Base-by-base conservation (phyloP, 2,888 invertebrate genomes). In the Tetragonula carbonaria region DNA sequence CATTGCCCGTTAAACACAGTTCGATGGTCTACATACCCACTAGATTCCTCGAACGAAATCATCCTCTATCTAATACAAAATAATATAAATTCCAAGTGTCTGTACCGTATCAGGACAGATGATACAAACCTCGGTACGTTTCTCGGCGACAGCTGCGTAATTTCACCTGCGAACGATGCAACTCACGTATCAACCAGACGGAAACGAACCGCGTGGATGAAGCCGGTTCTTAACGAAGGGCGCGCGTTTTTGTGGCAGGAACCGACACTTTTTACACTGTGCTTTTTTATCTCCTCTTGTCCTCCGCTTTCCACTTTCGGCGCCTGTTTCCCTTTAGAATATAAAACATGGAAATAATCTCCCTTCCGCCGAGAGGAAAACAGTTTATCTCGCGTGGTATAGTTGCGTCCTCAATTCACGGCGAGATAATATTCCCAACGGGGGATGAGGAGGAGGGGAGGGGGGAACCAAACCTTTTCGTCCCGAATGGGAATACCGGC, bases 191-290 rank as follows among this genome's bases (percentile, higher is more conserved):
- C 63, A 73, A 66, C 28, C 14, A 53, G 16, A 33, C 53, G 74
- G 74, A 81, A 79, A 88, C 80, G 77, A 85, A 74, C 62, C 38
- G 50, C 59, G 21, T 63, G 74, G 78, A 80, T 70, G 78, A 87
- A 85, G 78, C 23, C 16, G 45, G 63, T 72, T 59, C 79, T 78
- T 88, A 88, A 88, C 84, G 88, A 88, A 86, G 76, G 73, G 74
- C 86, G 80, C 66, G 71, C 62, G 90, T 89, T 88, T 88, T 88
- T 85, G 50, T 51, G 6, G 18, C 28, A 13, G 5, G 4, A 50
- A 57, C 14, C 50, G 14, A 16, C 59, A 2, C 13, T 55, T n/a
- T 66, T 21, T 71, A n/a, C 21, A n/a, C 4, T 28, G 2, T 11
- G 62, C 16, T 23, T 23, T 59, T 23, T 57, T n/a, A n/a, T 1